Percentiles rank a stretch among this genome's conserved stretches.
Conservation (phyloP, 2,888 invertebrate genomes). For the Caenorhabditis sp. region DNA sequence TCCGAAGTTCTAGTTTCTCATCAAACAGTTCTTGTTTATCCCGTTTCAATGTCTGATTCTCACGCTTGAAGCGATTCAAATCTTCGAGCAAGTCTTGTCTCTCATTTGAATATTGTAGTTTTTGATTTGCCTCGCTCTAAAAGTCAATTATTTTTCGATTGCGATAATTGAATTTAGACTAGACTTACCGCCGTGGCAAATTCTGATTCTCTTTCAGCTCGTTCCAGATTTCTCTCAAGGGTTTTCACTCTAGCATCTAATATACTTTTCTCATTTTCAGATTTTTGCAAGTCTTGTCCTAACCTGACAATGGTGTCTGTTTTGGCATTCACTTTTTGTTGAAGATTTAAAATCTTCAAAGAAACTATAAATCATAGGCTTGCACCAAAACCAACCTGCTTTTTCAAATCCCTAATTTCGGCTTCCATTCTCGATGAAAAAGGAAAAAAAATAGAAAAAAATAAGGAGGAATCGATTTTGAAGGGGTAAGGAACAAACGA, state of each 20-base stretch:
- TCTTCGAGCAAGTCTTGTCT: slow-evolving; percentile 38
- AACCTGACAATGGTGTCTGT: slow-evolving; percentile 56
- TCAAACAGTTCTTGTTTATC: slow-evolving; percentile 30
- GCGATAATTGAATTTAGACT: background rate
- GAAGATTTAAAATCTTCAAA: slow-evolving; percentile 37
- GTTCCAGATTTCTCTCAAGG: slow-evolving; percentile 46
- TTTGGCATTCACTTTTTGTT: slow-evolving; percentile 49
- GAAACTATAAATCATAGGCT: background rate
- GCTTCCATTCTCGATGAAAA: slow-evolving; percentile 18
- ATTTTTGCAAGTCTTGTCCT: slow-evolving; percentile 48
- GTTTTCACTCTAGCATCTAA: slow-evolving; percentile 32
- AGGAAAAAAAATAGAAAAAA: background rate
- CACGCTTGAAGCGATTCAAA: slow-evolving; percentile 24
- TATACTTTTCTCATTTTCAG: slow-evolving; percentile 36
- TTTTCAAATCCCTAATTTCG: slow-evolving; percentile 36
- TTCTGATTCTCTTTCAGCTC: slow-evolving; percentile 40
- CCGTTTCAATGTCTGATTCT: slow-evolving; percentile 20
- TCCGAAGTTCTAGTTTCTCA: slow-evolving; percentile 48
- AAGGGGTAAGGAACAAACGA: background rate
- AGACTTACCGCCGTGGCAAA: slow-evolving; percentile 27
- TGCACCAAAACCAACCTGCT: slow-evolving; percentile 17
- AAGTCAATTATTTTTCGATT: background rate
- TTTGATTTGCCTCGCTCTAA: slow-evolving; percentile 29
- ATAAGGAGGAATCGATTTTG: background rate
- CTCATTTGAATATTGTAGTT: slow-evolving; percentile 31